These are phyloP conservation scores for Triplophysa bombifrons DNA, from an alignment of 2,797 vertebrate species.

Conservation along the genomic window DNA sequence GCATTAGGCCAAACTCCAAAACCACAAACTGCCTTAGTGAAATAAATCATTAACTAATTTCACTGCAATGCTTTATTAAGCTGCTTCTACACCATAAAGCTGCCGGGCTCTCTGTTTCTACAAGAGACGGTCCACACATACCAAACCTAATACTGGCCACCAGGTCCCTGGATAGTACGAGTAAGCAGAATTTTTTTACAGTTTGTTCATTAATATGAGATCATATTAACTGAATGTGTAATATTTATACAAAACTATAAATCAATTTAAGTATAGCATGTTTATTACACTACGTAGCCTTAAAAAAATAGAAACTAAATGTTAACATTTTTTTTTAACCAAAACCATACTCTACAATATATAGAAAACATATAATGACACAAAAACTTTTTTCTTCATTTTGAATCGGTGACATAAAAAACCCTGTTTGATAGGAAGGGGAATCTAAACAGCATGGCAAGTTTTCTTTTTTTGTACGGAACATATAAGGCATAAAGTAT, in stretches of 20 bases:
- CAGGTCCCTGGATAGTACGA: background rate
- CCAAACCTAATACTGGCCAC: background rate
- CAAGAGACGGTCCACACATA: background rate
- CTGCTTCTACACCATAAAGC: background rate
- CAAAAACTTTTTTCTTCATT: too few species aligned
- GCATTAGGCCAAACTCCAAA: conserved; percentile 8
- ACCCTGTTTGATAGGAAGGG: too few species aligned
- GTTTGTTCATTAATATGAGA: background rate
- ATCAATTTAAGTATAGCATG: too few species aligned
- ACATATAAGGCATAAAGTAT: too few species aligned
- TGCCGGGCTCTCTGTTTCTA: background rate
- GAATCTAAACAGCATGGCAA: too few species aligned
- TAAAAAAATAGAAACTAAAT: too few species aligned
- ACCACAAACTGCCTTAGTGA: conserved; percentile 4
- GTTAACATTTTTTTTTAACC: too few species aligned
- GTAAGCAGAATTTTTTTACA: background rate
- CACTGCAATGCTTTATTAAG: background rate
- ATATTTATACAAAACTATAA: background rate
- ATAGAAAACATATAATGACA: too few species aligned
- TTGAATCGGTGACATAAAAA: too few species aligned
- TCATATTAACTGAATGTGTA: background rate
- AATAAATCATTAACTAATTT: background rate
- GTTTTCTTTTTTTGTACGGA: too few species aligned
- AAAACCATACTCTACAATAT: too few species aligned
- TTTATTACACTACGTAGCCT: too few species aligned